phyloP scores from a whole-genome alignment of 2,797 vertebrate genomes.

The Diglossa cyanea region DNA sequence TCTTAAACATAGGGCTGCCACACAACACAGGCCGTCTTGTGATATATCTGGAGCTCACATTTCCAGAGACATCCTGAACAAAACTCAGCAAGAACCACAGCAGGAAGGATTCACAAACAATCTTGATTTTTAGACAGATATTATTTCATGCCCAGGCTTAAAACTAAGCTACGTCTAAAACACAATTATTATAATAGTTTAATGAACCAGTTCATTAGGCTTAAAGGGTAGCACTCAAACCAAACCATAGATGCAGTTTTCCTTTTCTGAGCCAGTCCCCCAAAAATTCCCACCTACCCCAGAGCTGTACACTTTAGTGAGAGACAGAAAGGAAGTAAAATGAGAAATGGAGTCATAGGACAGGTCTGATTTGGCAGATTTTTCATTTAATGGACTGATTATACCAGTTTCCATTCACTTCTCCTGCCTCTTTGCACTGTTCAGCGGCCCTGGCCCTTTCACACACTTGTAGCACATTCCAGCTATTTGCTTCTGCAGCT shows the following conservation, averaged over 20 bases:
- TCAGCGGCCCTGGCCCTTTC: background rate
- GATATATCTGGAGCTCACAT: conserved; percentile 16
- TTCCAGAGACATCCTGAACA: conserved; percentile 8
- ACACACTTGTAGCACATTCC: background rate
- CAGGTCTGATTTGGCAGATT: background rate
- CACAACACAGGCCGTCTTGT: conserved; percentile 1
- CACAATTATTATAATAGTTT: background rate
- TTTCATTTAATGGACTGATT: background rate
- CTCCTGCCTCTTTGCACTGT: background rate
- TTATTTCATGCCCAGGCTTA: background rate
- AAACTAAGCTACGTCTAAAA: background rate
- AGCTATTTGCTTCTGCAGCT: background rate
- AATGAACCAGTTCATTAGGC: background rate
- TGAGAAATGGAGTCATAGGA: background rate
- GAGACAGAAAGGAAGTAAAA: background rate
- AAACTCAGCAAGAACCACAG: background rate
- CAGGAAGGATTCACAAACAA: conserved; percentile 2
- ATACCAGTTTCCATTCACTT: background rate
- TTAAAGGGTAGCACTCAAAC: background rate
- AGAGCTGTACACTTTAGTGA: background rate
- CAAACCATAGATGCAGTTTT: background rate
- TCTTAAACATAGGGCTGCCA: conserved; percentile 12
- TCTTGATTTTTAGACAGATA: conserved; percentile 33
- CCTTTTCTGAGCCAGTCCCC: background rate
- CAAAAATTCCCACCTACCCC: background rate